Evolutionary conservation across 2,797 vertebrate genomes (phyloP).

Genomic region (Limosa lapponica): DNA sequence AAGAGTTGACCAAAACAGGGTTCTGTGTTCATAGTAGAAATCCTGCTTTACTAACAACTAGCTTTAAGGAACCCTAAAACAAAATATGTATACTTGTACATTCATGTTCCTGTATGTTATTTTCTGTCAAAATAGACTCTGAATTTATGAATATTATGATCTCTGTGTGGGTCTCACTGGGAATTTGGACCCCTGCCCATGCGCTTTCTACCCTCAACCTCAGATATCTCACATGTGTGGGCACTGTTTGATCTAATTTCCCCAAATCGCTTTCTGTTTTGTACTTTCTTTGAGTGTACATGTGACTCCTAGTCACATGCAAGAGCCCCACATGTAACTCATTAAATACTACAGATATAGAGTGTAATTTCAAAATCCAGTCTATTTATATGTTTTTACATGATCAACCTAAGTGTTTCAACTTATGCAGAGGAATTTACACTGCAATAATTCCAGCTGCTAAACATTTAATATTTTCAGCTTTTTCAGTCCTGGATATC

Average conservation of each 20-base stretch:
- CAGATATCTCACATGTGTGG: neutral
- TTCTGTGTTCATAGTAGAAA: neutral
- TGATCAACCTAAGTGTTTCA: fast-evolving
- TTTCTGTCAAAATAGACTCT: neutral
- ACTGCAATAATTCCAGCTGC: neutral
- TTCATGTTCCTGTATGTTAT: neutral
- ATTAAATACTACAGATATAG: neutral
- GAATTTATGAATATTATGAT: neutral
- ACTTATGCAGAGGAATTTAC: neutral
- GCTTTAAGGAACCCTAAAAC: neutral
- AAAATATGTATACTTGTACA: neutral
- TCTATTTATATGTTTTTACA: neutral
- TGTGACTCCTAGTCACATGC: neutral
- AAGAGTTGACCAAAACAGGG: neutral
- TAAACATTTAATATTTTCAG: neutral
- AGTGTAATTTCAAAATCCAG: neutral
- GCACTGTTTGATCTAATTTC: neutral
- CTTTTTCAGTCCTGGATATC: neutral
- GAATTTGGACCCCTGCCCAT: neutral
- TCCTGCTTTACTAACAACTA: neutral
- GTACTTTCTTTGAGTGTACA: neutral
- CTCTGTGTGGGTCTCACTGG: neutral
- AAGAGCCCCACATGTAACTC: fast-evolving
- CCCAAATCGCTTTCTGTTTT: neutral
- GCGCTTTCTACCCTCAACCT: neutral